Evolutionary conservation across 2,888 invertebrate genomes (phyloP).

Genomic region (Polylopha cassiicola): DNA sequence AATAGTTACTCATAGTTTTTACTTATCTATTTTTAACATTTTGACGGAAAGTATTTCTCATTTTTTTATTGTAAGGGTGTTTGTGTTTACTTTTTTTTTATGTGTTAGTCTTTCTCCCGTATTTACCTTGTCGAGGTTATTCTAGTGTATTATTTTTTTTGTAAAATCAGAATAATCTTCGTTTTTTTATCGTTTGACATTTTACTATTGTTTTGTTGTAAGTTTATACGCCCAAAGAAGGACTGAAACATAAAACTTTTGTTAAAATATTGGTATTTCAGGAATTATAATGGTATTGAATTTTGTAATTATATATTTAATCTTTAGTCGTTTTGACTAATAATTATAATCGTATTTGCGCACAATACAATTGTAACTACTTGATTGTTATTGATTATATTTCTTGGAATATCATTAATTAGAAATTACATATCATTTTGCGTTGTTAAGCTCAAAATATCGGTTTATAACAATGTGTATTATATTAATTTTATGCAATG

Average conservation of each 20-base stretch:
- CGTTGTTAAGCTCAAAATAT: slow-evolving; percentile 17
- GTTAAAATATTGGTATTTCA: slow-evolving; percentile 17
- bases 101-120: slow-evolving; percentile 38
- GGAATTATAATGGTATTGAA: slow-evolving; percentile 14
- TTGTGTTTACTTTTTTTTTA: slow-evolving; percentile 31
- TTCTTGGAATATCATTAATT: slow-evolving; percentile 19
- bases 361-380: slow-evolving; percentile 1
- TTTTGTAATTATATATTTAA: slow-evolving; percentile 4
- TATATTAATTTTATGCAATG: slow-evolving; percentile 14
- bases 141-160: slow-evolving; percentile 36
- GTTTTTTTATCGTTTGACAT: slow-evolving; percentile 61
- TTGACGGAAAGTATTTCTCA: slow-evolving; percentile 21
- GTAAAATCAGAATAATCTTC: slow-evolving; percentile 35
- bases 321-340: slow-evolving; percentile 2
- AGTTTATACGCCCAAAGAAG: slow-evolving; percentile 43
- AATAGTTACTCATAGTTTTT: slow-evolving; percentile 11
- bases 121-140: slow-evolving; percentile 32
- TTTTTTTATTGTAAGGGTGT: slow-evolving; percentile 25
- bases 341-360: slow-evolving; percentile 4
- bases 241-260: slow-evolving; percentile 46
- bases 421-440: slow-evolving; percentile 1
- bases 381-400: slow-evolving; percentile 2
- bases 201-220: slow-evolving; percentile 45
- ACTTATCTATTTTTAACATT: slow-evolving; percentile 17
- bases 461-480: slow-evolving; percentile 13